These are phyloP conservation scores for Bhutanitis thaidina DNA, from an alignment of 2,888 invertebrate species.

Conservation along the genomic window DNA sequence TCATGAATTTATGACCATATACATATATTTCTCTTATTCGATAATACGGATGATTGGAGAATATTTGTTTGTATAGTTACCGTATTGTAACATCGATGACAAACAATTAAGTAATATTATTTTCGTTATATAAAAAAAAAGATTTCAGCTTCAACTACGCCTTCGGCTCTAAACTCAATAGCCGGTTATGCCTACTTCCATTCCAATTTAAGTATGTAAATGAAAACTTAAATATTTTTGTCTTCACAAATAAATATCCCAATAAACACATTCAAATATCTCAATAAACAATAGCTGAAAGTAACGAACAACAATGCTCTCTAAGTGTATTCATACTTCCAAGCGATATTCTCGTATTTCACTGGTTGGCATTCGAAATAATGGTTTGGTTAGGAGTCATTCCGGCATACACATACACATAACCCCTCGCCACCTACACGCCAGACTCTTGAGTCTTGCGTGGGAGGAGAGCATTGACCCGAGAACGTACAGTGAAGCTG, in stretches of 20 bases:
- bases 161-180: no score
- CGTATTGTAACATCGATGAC: no score
- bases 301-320: not conserved
- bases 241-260: not conserved
- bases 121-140: no score
- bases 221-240: not conserved
- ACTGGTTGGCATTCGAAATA: slow-evolving; percentile 1
- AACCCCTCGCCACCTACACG: not conserved
- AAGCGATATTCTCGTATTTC: not conserved
- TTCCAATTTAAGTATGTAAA: no score
- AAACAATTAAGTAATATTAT: no score
- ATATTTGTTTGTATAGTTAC: no score
- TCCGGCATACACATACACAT: not conserved
- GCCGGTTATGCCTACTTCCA: no score
- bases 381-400: slow-evolving; percentile 5
- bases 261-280: not conserved
- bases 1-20: no score
- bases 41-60: no score
- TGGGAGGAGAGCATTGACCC: not conserved
- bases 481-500: not conserved
- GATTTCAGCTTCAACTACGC: no score
- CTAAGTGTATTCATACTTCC: slow-evolving; percentile 1
- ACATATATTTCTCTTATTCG: no score
- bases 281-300: not conserved
- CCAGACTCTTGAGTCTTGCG: slow-evolving; percentile 5